Evolutionary conservation across 2,797 vertebrate species (phyloP), one percentile per base, ranked within the genome.

Genomic region (Chromobotia macracanthus): DNA sequence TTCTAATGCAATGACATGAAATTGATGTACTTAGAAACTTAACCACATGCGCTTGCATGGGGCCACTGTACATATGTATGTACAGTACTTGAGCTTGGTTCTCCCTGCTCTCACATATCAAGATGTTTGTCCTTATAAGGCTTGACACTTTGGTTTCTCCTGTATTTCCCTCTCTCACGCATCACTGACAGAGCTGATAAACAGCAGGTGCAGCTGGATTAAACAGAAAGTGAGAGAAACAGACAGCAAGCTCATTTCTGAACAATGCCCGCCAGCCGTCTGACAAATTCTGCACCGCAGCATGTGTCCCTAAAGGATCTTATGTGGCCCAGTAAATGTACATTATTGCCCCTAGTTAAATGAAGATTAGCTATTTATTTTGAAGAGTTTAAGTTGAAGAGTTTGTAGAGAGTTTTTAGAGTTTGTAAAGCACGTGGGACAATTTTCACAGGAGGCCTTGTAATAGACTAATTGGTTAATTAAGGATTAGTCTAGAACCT

Each of bases 191-290:
- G 65, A 35, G 53, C 28, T 82, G 82, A 85, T 84, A 72, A 85
- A 85, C 77, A 80, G 66, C 69, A 72, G 60, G 65, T 82, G 75
- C 82, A 72, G 67, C 66, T 72, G 75, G 84, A 79, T 83, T 79
- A 44, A 79, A 18, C 41, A 44, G 41, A 44, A 8, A 44, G 41
- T 10, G 10, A 44, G 41, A 44, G 9, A 44, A 11, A 38, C 35
- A 38, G 35, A 38, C 35, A 80, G 23, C 9, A 35, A 72, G 35
- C 35, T 81, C 56, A 70, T 75, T 82, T 74, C 64, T 56, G 41
- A 74, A 21, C n/a, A 74, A 53, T 80, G 46, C 69, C 58, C 55
- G 11, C 4, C 77, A 74, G 77, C 61, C 15, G 6, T 31, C 23
- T 46, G 28, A 55, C 64, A 8, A 66, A 23, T 21, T 41, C 55